phyloP scores from a whole-genome alignment of 1,140 invertebrate species.

The Myzus persicae region DNA sequence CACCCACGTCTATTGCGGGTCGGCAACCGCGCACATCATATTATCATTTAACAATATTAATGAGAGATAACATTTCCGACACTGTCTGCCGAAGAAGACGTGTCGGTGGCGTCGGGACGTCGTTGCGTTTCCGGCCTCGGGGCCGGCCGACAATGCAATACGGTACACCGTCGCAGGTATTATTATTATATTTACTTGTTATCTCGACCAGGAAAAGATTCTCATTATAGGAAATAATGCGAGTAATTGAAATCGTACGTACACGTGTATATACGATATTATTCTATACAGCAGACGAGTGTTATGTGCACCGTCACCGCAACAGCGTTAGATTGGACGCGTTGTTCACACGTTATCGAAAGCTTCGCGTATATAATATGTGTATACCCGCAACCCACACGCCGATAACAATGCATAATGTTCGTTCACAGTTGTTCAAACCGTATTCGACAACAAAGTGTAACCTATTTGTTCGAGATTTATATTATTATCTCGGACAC shows the following conservation, averaged over 20 bases:
- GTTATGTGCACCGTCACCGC: background rate
- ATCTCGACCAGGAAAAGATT: background rate
- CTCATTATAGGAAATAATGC: conserved; percentile 1
- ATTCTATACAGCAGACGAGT: background rate
- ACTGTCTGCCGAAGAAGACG: background rate
- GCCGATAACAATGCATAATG: background rate
- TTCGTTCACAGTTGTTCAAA: background rate
- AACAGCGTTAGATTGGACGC: background rate
- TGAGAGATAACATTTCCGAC: background rate
- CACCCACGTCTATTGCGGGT: background rate
- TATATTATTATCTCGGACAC: background rate
- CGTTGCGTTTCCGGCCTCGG: background rate
- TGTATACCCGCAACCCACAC: background rate
- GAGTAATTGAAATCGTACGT: background rate
- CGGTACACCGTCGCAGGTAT: background rate
- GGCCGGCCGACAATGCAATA: background rate
- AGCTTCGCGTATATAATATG: background rate
- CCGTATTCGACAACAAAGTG: background rate
- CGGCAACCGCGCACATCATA: too few species aligned
- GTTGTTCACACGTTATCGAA: conserved; percentile 1
- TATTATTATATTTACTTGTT: background rate
- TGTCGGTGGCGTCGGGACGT: too few species aligned
- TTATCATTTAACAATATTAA: background rate
- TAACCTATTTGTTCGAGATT: background rate
- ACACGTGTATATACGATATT: too few species aligned